Base-by-base conservation (phyloP, 2,797 vertebrate genomes). In the Vipera ursinii region DNA sequence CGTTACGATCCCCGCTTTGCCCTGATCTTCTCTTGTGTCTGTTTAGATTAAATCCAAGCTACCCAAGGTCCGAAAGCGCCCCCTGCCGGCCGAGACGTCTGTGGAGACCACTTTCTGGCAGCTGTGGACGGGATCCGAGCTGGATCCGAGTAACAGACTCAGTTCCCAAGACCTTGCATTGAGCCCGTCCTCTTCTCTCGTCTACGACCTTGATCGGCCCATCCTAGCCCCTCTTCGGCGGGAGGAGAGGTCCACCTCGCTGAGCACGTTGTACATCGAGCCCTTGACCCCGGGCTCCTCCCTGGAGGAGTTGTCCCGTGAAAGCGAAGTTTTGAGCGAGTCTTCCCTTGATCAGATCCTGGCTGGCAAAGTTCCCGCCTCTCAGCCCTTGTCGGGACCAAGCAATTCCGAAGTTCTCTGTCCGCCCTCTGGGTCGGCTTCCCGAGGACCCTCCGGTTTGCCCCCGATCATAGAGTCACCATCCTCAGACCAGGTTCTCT, bases 41-140 rank as follows among this genome's bases (percentile, higher is more conserved):
- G 0, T 73, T 24, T 95, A 99, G 98, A 94, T 98, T 53, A 96
- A 96, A 26, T 96, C 97, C 0, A 95, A 92, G 61, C 88, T 97
- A 91, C 96, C 96, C 26, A 98, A 97, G 93, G 93, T 97, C 73
- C 96, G 91, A 0, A 98, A 97, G 94, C 95, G 88, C 90, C 93
- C 86, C 0, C 24, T 94, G 87, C 56, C 95, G 89, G 93, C 95
- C 78, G 96, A 96, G 32, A 86, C 92, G 22, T 91, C 93, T 1
- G n/a, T 38, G 28, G 8, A 89, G 65, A 44, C 63, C 24, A 60
- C 90, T 44, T 59, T 14, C 2, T 82, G 94, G 94, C 69, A 93
- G 2, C 56, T 88, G 44, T 90, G 93, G 88, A 92, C 91, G 0
- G 92, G 92, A 2, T 2, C 0, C 0, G 88, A 48, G 1, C n/a